These are phyloP conservation scores for Climacteris rufus DNA, from an alignment of 2,113 vertebrate species.

Conservation along the genomic window DNA sequence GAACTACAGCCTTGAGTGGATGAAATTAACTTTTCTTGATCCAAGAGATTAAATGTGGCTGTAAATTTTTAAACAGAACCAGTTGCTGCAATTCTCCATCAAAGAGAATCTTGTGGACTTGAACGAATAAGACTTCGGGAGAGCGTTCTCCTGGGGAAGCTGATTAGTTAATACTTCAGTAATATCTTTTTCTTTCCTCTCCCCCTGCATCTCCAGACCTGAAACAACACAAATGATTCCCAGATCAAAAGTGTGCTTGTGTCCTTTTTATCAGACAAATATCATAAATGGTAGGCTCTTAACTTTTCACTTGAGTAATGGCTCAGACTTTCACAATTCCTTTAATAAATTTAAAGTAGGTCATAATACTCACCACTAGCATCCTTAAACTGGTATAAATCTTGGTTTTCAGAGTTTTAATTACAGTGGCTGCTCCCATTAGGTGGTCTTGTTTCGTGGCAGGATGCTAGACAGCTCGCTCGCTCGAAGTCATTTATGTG, in stretches of 20 bases:
- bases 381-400: constrained; percentile 63
- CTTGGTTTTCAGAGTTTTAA: constrained; percentile 64
- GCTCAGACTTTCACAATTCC: not conserved
- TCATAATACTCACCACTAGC: constrained; percentile 42
- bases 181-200: constrained; percentile 4
- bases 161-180: constrained; percentile 50
- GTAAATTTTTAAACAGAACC: constrained; percentile 61
- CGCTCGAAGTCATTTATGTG: constrained; percentile 64
- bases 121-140: constrained; percentile 8
- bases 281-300: not conserved
- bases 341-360: constrained; percentile 60
- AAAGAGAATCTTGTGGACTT: constrained; percentile 53
- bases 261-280: constrained; percentile 29
- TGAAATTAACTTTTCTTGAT: constrained; percentile 62
- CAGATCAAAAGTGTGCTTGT: not conserved
- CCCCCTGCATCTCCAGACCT: constrained; percentile 5
- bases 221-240: constrained; percentile 42
- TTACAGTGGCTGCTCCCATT: constrained; percentile 65
- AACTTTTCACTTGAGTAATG: constrained; percentile 5
- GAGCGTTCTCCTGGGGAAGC: not conserved
- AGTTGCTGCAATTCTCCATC: constrained; percentile 44
- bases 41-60: constrained; percentile 50
- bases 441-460: constrained; percentile 66
- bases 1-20: not conserved
- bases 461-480: constrained; percentile 56